A percentile compares a stretch with the other conserved stretches of the same genome.
phyloP scores from a whole-genome alignment of 1,140 invertebrate species.

The Battus philenor region DNA sequence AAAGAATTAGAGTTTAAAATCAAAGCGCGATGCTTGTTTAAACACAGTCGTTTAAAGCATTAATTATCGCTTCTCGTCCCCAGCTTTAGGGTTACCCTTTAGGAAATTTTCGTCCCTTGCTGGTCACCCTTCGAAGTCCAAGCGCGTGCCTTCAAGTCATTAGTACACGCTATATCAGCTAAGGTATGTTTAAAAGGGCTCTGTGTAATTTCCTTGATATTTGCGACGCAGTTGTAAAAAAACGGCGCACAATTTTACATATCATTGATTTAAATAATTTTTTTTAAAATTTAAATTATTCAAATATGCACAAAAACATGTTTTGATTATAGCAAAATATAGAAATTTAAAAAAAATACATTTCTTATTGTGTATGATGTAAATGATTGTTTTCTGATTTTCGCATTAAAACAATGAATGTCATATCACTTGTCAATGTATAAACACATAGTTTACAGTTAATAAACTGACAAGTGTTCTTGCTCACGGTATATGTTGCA shows the following conservation, averaged over 20 bases:
- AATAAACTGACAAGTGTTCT: constrained; percentile 16
- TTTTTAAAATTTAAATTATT: too few relatives aligned
- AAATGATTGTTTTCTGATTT: too few relatives aligned
- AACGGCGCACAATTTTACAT: background rate
- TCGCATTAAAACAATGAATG: background rate
- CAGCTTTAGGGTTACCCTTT: constrained; percentile 70
- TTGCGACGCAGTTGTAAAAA: constrained; percentile 18
- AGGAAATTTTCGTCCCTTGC: constrained; percentile 67
- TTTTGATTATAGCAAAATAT: too few relatives aligned
- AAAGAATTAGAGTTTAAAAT: constrained; percentile 26
- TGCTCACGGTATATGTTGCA: constrained; percentile 29
- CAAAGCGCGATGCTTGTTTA: constrained; percentile 14
- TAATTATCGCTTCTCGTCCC: constrained; percentile 64
- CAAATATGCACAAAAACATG: background rate
- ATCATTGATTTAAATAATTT: background rate
- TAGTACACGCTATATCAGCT: constrained; percentile 55
- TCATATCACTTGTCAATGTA: constrained; percentile 10
- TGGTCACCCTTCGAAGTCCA: constrained; percentile 66
- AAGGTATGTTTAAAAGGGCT: constrained; percentile 52
- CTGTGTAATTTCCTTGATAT: constrained; percentile 42
- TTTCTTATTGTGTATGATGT: too few relatives aligned
- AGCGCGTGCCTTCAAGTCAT: constrained; percentile 62
- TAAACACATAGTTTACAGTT: constrained; percentile 1
- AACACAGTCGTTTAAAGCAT: constrained; percentile 65
- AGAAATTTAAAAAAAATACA: too few relatives aligned